A percentile compares a stretch with the other conserved stretches of the same genome.
These are phyloP conservation scores for Drusus annulatus DNA, from an alignment of 1,140 invertebrate species.

Conservation along the genomic window DNA sequence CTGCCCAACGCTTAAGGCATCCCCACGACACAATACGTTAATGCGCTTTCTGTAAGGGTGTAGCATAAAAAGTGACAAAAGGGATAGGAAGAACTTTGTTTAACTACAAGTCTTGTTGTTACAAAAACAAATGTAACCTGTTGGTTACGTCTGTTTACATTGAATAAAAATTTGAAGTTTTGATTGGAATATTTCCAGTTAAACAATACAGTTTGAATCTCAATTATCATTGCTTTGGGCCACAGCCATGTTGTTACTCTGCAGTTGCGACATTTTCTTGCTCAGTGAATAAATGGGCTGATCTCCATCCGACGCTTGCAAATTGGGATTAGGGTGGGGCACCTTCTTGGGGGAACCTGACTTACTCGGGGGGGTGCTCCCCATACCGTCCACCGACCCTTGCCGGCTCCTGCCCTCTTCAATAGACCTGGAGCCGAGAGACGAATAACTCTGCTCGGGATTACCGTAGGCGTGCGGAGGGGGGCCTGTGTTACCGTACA, in stretches of 20 bases:
- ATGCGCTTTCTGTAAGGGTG: too few relatives aligned
- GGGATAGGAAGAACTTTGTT: too few relatives aligned
- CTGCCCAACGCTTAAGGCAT: too few relatives aligned
- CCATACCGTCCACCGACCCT: conserved; percentile 66
- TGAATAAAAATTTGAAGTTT: too few relatives aligned
- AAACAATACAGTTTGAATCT: not conserved
- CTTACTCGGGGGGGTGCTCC: conserved; percentile 52
- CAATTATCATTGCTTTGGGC: conserved; percentile 53
- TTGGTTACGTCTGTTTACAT: too few relatives aligned
- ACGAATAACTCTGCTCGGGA: conserved; percentile 61
- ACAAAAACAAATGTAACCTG: too few relatives aligned
- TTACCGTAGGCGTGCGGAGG: conserved; percentile 69
- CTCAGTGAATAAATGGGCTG: conserved; percentile 67
- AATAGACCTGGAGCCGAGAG: conserved; percentile 61
- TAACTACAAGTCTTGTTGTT: too few relatives aligned
- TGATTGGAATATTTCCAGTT: too few relatives aligned
- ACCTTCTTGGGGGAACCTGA: conserved; percentile 54
- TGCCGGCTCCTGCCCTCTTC: conserved; percentile 66
- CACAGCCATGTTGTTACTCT: conserved; percentile 36
- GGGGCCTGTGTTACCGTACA: conserved; percentile 68
- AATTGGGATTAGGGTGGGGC: conserved; percentile 50
- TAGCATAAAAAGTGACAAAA: too few relatives aligned
- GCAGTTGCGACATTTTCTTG: conserved; percentile 64
- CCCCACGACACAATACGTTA: too few relatives aligned
- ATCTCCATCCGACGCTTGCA: conserved; percentile 64